Evolutionary conservation across 1,140 invertebrate species (phyloP).

Genomic region (Macrobrachium rosenbergii): DNA sequence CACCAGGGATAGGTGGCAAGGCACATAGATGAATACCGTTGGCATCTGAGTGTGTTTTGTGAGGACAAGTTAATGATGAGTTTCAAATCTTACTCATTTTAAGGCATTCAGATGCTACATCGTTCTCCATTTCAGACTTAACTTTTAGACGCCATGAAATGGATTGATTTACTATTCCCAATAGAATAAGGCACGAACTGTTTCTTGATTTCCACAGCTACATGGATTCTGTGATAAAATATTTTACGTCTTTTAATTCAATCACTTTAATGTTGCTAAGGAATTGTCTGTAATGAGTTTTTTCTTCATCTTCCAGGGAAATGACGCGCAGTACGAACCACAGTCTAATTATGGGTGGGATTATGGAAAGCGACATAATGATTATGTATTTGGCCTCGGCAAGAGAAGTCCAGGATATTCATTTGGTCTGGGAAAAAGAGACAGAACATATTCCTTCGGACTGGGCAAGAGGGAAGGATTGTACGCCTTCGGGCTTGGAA

Average conservation of each 20-base stretch:
- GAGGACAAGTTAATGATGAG: no score
- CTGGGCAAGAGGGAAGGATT: slow-evolving; percentile 38
- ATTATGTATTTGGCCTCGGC: slow-evolving; percentile 53
- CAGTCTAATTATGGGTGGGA: not conserved
- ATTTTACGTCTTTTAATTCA: not conserved
- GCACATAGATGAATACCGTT: no score
- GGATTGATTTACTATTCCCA: no score
- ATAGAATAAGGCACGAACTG: no score
- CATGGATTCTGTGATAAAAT: no score
- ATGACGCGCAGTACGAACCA: not conserved
- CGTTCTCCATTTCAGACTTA: no score
- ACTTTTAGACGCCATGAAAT: no score
- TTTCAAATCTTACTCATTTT: no score
- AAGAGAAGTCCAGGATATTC: slow-evolving; percentile 26
- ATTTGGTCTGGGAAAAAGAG: slow-evolving; percentile 50
- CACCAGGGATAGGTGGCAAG: no score
- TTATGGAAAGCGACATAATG: slow-evolving; percentile 10
- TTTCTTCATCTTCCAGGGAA: not conserved
- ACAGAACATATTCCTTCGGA: slow-evolving; percentile 47
- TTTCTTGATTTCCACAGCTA: no score
- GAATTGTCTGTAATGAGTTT: not conserved
- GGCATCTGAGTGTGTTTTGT: no score
- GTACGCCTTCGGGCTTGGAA: slow-evolving; percentile 48
- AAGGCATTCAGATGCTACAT: no score
- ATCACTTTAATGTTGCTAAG: not conserved